Evolutionary conservation across 2,888 invertebrate genomes (phyloP), one percentile per base, ranked within the genome.

Genomic region (Leptothorax acervorum): DNA sequence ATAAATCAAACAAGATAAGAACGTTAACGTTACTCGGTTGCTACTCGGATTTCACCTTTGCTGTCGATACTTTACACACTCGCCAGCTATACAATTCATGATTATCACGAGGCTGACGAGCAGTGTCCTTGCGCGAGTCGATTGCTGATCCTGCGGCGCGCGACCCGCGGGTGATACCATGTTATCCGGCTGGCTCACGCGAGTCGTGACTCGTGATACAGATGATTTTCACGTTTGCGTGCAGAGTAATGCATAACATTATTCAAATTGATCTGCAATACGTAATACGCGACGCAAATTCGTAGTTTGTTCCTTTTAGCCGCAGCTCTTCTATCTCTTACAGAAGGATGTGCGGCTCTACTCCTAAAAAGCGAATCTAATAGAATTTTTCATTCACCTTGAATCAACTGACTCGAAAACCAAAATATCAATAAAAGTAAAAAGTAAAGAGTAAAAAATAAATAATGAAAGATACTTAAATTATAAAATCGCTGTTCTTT

Each of bases 101-200:
- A 65, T 28, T 15, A 15, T 55, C 35, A 55, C 18, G 42, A 63
- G 31, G 23, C 39, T n/a, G 42, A 78, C 45, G 68, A 5, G 3
- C 28, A 18, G 8, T 42, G 55, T 78, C 45, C 45, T 68, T 68
- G 66, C 68, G 55, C 78, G 55, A 55, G 53, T 63, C 75, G 48
- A 66, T 53, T 53, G 66, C 53, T 53, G 55, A 78, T 66, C n/a
- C 53, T 65, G 55, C 66, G 31, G 42, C 66, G 42, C 35, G 53
- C 35, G 23, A 51, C 63, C 78, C 23, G 57, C 60, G 79, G 79
- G 79, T 79, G 79, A 79, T 79, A 23, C 79, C 79, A 79, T 79
- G 71, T 79, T 71, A 12, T 18, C 57, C 45, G 23, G 28, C 18
- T 51, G 31, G 45, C 70, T 70, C 57, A 42, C 31, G 42, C 42